Conservation (phyloP, 30 jellyfish, hydroid and myxozoan genomes). For the Sanderia malayensis region DNA sequence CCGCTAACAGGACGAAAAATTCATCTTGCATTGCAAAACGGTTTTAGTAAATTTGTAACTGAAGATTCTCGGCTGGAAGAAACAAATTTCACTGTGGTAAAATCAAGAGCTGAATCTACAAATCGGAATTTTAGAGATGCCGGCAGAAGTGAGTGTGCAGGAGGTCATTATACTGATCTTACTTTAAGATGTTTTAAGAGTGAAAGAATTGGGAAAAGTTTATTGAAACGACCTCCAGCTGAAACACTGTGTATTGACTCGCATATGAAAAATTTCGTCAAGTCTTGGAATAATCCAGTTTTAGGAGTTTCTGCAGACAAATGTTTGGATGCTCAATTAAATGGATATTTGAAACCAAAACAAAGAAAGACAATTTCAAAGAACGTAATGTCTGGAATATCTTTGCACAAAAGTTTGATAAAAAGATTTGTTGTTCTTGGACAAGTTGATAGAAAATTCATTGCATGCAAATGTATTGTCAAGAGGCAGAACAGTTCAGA, state of each 20-base stretch:
- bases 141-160: constrained; percentile 1
- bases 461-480: constrained; percentile 54
- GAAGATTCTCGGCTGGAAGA: not conserved
- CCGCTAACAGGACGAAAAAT: constrained; percentile 53
- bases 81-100: not conserved
- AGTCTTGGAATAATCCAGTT: constrained; percentile 83
- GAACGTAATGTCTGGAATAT: constrained; percentile 10
- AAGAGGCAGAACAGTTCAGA: not conserved
- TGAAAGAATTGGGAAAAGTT: not conserved
- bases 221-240: not conserved
- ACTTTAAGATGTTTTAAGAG: not conserved
- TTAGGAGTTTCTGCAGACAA: constrained; percentile 62
- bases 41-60: constrained; percentile 24
- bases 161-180: not conserved
- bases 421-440: constrained; percentile 63
- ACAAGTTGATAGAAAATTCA: constrained; percentile 88
- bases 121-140: not conserved
- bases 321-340: constrained; percentile 31
- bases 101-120: not conserved
- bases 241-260: not conserved
- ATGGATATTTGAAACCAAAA: constrained; percentile 5
- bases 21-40: constrained; percentile 22
- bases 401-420: constrained; percentile 51
- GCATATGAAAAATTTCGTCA: not conserved
- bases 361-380: constrained; percentile 12